Conservation (phyloP, 2,797 vertebrate genomes). For the Ispidina lecontei region DNA sequence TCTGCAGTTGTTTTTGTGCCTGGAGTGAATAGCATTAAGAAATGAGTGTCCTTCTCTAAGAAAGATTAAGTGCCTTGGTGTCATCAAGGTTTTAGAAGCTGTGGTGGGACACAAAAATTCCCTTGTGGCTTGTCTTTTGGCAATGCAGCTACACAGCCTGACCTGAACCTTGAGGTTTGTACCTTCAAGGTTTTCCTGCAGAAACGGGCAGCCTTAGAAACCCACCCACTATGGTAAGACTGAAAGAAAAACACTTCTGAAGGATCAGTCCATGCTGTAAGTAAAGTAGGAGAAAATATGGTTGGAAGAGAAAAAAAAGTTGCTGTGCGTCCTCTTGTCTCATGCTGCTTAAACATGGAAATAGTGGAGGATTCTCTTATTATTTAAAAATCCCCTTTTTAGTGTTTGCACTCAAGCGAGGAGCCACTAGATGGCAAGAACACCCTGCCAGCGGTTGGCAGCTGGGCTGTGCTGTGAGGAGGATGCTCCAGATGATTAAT, state of each 20-base stretch:
- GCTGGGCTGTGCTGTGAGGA: background rate
- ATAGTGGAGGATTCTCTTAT: background rate
- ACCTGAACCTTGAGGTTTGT: background rate
- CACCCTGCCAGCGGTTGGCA: background rate
- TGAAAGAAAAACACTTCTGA: background rate
- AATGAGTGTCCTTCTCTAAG: background rate
- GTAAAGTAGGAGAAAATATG: rapidly evolving
- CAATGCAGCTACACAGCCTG: rapidly evolving
- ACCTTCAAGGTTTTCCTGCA: background rate
- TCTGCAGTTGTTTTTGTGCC: background rate
- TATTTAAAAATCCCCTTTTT: background rate
- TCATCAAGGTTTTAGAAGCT: background rate
- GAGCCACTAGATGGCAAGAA: slow-evolving; percentile 36
- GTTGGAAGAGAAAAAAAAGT: background rate
- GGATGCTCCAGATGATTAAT: background rate
- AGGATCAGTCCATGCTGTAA: background rate
- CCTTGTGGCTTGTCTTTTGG: background rate
- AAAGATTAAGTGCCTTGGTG: background rate
- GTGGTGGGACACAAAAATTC: background rate
- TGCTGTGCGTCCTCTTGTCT: rapidly evolving
- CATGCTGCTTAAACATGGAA: background rate
- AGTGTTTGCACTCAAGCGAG: background rate
- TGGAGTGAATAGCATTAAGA: rapidly evolving
- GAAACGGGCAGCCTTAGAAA: background rate
- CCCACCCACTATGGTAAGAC: rapidly evolving